phyloP scores from a whole-genome alignment of 2,888 invertebrate species.

The Sesia apiformis region DNA sequence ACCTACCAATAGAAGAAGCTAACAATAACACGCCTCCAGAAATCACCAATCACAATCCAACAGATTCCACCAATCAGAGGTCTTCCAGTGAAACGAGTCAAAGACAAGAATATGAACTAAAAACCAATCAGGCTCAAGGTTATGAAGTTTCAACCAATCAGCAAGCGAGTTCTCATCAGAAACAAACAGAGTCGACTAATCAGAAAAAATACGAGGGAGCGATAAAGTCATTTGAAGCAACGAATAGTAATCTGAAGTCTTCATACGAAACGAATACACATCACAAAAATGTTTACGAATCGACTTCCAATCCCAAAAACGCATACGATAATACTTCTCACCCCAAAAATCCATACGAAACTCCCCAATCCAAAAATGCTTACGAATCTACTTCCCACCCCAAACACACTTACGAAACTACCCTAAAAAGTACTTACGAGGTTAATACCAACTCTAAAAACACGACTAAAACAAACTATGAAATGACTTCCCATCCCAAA shows the following conservation, averaged over 20 bases:
- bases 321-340: no score
- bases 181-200: slow-evolving; percentile 1
- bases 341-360: no score
- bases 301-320: no score
- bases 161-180: slow-evolving; percentile 5
- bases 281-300: no score
- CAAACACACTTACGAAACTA: no score
- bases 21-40: slow-evolving; percentile 9
- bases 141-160: slow-evolving; percentile 11
- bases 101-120: slow-evolving; percentile 5
- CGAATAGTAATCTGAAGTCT: background rate
- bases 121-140: background rate
- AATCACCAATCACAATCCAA: slow-evolving; percentile 13
- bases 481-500: background rate
- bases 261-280: background rate
- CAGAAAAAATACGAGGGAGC: background rate
- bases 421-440: no score
- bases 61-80: slow-evolving; percentile 9
- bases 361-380: no score
- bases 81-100: slow-evolving; percentile 2
- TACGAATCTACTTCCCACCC: no score
- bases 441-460: background rate
- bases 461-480: background rate
- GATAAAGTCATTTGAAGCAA: background rate
- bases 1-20: background rate